Percentiles rank a stretch among this genome's conserved stretches.
phyloP scores from a whole-genome alignment of 2,797 vertebrate genomes.

The Gallinago stenura region DNA sequence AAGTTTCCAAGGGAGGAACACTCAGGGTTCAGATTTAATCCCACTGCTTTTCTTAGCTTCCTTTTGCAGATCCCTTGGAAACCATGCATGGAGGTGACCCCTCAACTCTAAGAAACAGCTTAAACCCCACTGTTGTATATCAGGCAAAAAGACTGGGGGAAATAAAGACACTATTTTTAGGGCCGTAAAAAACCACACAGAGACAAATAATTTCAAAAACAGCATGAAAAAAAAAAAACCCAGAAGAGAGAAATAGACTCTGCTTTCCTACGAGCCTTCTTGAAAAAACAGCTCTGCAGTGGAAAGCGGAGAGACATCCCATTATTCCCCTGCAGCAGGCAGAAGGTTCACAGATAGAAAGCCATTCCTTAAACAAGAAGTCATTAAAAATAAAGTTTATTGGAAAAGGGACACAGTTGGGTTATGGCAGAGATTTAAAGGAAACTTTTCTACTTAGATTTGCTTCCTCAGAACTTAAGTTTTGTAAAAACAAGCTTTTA shows the following conservation, averaged over 20 bases:
- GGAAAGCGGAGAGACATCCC: neutral
- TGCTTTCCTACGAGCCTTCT: neutral
- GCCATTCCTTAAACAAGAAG: neutral
- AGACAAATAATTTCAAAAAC: neutral
- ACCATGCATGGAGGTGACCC: neutral
- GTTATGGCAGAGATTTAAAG: neutral
- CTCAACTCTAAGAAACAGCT: neutral
- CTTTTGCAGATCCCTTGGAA: neutral
- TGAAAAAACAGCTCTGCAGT: neutral
- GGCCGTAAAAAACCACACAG: neutral
- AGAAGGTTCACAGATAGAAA: neutral
- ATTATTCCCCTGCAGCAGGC: neutral
- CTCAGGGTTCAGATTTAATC: neutral
- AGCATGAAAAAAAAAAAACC: neutral
- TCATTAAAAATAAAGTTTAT: neutral
- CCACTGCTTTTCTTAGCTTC: neutral
- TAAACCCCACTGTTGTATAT: neutral
- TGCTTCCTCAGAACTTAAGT: neutral
- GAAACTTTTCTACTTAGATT: neutral
- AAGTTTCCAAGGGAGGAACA: neutral
- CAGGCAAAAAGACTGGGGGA: neutral
- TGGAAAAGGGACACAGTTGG: neutral
- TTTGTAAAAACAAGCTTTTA: neutral
- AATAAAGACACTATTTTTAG: neutral
- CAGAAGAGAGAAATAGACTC: neutral